These are phyloP conservation scores for Petrophora chlorosata DNA, from an alignment of 2,888 invertebrate genomes.

Conservation along the genomic window DNA sequence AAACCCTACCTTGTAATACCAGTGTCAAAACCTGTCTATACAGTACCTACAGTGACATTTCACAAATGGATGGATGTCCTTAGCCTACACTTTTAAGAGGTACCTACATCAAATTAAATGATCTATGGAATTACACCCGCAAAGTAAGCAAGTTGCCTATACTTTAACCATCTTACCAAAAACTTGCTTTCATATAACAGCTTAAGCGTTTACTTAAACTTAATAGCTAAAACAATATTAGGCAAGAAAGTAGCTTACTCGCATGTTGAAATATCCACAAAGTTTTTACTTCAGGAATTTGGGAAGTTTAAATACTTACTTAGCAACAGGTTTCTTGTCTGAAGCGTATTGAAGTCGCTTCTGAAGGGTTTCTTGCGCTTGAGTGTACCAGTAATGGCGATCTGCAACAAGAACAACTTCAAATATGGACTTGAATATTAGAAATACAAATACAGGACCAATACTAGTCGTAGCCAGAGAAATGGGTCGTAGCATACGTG, in stretches of 20 bases:
- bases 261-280: constrained; percentile 10
- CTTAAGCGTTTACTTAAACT: constrained; percentile 10
- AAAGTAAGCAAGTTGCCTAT: not conserved
- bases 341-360: constrained; percentile 79
- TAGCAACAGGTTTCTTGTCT: constrained; percentile 75
- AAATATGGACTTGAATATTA: no score
- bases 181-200: constrained; percentile 15
- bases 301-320: constrained; percentile 59
- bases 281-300: constrained; percentile 8
- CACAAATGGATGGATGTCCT: no score
- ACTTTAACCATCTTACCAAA: not conserved
- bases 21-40: no score
- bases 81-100: no score
- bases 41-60: no score
- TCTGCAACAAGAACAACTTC: constrained; percentile 65
- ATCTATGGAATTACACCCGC: no score
- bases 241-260: constrained; percentile 15
- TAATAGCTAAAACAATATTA: constrained; percentile 21
- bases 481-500: no score
- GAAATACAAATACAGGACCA: no score
- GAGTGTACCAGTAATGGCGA: constrained; percentile 84
- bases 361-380: constrained; percentile 81
- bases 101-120: no score
- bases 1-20: no score
- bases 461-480: no score